Evolutionary conservation across 2,113 vertebrate species (phyloP).

Genomic region (Podarcis muralis): DNA sequence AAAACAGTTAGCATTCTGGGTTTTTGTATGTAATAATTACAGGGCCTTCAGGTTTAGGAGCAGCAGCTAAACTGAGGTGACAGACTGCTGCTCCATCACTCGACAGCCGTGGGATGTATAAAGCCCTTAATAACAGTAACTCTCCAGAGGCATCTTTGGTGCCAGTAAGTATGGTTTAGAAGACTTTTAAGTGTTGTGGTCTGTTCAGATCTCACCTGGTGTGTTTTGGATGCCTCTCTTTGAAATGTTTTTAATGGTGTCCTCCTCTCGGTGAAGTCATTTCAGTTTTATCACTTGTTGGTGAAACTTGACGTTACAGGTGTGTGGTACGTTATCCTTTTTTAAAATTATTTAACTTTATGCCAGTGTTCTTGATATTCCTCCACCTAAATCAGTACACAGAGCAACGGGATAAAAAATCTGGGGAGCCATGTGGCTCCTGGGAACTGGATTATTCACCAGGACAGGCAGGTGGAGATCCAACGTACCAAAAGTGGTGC

Average conservation of each 20-base stretch:
- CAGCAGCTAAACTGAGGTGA: conserved; percentile 64
- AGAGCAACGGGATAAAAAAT: conserved; percentile 13
- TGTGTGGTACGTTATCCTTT: conserved; percentile 73
- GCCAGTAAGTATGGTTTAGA: conserved; percentile 69
- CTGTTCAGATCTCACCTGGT: conserved; percentile 68
- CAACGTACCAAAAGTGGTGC: too few species aligned
- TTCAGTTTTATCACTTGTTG: conserved; percentile 71
- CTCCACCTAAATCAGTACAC: conserved; percentile 49
- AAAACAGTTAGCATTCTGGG: conserved; percentile 64
- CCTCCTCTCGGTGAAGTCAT: conserved; percentile 68
- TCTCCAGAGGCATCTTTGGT: conserved; percentile 65
- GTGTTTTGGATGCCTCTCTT: conserved; percentile 63
- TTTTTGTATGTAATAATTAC: conserved; percentile 60
- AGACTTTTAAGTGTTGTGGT: conserved; percentile 64
- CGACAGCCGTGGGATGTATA: conserved; percentile 62
- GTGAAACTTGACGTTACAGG: conserved; percentile 80
- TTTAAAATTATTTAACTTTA: conserved; percentile 57
- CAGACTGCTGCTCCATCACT: conserved; percentile 61
- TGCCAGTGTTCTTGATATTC: conserved; percentile 75
- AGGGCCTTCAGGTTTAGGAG: conserved; percentile 68
- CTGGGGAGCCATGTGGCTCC: neutral
- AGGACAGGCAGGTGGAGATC: too few species aligned
- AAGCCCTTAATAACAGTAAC: conserved; percentile 64
- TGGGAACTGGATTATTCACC: too few species aligned
- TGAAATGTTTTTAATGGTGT: conserved; percentile 58